A percentile compares a stretch with the other conserved stretches of the same genome.
Conservation (phyloP, 2,797 vertebrate genomes). For the Malurus splendens region DNA sequence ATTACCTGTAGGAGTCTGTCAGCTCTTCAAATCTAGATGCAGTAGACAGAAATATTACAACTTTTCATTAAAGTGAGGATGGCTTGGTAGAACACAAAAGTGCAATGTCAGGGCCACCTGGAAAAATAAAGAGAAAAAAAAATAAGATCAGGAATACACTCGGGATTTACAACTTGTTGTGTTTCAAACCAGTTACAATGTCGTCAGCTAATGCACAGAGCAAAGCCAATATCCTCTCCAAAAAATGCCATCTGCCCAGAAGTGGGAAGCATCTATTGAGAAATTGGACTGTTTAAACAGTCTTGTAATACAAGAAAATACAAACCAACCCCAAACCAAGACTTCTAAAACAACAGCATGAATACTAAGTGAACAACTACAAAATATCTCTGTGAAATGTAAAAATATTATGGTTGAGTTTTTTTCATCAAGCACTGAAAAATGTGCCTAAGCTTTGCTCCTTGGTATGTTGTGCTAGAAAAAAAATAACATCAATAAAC, state of each 20-base stretch:
- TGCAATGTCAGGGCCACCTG: background rate
- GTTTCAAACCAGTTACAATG: background rate
- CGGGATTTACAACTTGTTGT: background rate
- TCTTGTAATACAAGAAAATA: background rate
- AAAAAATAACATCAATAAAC: background rate
- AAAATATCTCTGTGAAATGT: background rate
- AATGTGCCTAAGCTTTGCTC: background rate
- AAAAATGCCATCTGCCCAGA: background rate
- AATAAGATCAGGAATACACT: background rate
- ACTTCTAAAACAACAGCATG: background rate
- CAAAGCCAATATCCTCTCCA: background rate
- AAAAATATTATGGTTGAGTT: background rate
- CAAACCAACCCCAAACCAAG: background rate
- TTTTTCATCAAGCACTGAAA: background rate
- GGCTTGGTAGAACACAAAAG: background rate
- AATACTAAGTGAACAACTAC: background rate
- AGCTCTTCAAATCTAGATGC: background rate
- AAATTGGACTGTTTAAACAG: background rate
- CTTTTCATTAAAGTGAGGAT: background rate
- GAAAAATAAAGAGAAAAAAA: background rate
- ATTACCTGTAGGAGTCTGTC: background rate
- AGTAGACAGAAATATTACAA: background rate
- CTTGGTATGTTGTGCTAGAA: background rate
- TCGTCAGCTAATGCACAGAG: background rate
- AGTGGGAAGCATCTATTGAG: background rate